A percentile compares a stretch with the other conserved stretches of the same genome.
Conservation (phyloP, 2,113 vertebrate species). For the Chaetops frenatus region DNA sequence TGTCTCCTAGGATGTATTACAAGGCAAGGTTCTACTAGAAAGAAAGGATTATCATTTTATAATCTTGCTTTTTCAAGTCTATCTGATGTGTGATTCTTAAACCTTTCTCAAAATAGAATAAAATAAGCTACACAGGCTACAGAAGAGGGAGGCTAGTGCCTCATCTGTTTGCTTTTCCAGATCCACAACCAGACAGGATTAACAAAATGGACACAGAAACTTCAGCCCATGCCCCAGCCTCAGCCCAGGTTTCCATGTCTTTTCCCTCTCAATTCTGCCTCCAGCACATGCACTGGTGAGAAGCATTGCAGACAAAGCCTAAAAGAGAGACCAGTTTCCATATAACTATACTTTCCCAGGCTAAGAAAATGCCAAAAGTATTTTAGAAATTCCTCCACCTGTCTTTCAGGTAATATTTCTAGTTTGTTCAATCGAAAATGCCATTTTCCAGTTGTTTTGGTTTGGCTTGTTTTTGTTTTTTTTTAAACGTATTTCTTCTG, state of each 20-base stretch:
- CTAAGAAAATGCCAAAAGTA: not conserved
- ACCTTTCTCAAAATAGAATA: not conserved
- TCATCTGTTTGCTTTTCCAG: not conserved
- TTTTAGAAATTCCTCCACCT: not conserved
- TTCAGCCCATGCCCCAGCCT: not conserved
- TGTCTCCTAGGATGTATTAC: not conserved
- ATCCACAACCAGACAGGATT: not conserved
- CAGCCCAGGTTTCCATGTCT: not conserved
- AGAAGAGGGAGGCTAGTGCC: not conserved
- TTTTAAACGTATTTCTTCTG: not conserved
- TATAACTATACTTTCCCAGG: not conserved
- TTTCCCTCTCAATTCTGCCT: not conserved
- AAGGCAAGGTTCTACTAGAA: not conserved
- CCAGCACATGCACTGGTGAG: not conserved
- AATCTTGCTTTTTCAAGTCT: not conserved
- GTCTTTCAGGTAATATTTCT: not conserved
- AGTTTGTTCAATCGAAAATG: not conserved
- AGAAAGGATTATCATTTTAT: not conserved
- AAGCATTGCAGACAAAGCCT: not conserved
- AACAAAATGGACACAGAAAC: not conserved
- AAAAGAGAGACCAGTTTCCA: not conserved
- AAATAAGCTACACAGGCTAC: not conserved
- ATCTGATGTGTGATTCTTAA: not conserved
- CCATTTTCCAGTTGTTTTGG: not conserved
- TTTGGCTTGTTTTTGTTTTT: not conserved